These are phyloP conservation scores for Belgica antarctica DNA, from an alignment of 2,888 invertebrate species.

Conservation along the genomic window DNA sequence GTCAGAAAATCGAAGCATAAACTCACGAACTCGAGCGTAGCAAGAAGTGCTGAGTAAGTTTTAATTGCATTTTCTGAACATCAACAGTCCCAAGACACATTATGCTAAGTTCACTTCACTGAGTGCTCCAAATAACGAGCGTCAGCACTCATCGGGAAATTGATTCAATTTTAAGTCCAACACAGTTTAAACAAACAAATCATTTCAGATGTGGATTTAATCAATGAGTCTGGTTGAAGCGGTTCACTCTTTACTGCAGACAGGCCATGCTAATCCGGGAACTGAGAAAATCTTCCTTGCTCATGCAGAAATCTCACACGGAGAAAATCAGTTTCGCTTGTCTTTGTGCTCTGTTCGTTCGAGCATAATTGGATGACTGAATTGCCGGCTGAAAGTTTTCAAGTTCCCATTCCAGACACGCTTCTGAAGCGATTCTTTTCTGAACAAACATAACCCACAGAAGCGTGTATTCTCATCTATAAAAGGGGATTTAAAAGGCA, in stretches of 20 bases:
- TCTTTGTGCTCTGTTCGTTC: slow-evolving; percentile 6
- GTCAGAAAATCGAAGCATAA: no score
- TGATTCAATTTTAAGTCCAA: slow-evolving; percentile 20
- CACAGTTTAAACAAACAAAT: background rate
- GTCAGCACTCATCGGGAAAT: background rate
- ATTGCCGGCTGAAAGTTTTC: background rate
- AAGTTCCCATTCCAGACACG: background rate
- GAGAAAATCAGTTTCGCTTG: slow-evolving; percentile 20
- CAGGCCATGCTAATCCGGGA: no score
- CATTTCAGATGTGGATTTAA: slow-evolving; percentile 23
- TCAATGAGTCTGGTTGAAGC: slow-evolving; percentile 34
- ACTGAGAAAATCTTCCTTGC: slow-evolving; percentile 20
- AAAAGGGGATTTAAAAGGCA: slow-evolving; percentile 33
- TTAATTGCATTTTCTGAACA: no score
- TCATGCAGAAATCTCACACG: slow-evolving; percentile 34
- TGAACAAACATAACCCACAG: slow-evolving; percentile 23
- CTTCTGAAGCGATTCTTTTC: slow-evolving; percentile 12
- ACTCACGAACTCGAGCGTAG: no score
- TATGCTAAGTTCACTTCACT: no score
- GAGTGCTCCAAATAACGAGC: slow-evolving; percentile 15
- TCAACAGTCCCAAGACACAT: no score
- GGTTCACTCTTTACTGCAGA: background rate
- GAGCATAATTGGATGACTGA: slow-evolving; percentile 9
- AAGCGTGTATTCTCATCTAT: slow-evolving; percentile 22
- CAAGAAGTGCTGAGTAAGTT: no score